These are phyloP conservation scores for Drosophila albomicans DNA, from an alignment of 1,140 invertebrate species.

Conservation along the genomic window DNA sequence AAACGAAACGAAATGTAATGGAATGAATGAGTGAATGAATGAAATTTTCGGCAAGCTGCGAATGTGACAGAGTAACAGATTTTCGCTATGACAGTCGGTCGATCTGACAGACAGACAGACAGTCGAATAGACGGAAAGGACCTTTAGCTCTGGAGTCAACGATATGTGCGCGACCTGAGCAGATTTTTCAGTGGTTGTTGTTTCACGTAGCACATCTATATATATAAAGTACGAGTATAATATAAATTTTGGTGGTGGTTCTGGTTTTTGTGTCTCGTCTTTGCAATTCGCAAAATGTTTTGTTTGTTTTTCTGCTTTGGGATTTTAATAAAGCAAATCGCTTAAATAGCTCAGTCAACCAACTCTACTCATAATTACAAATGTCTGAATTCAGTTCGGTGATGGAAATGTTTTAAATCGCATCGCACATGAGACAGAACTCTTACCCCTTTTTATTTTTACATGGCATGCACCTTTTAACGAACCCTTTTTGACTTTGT, in stretches of 20 bases:
- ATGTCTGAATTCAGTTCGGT: constrained; percentile 26
- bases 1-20: constrained; percentile 60
- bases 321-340: constrained; percentile 74
- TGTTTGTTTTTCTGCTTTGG: constrained; percentile 63
- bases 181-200: constrained; percentile 36
- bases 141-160: constrained; percentile 27
- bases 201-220: neutral
- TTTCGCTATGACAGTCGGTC: constrained; percentile 38
- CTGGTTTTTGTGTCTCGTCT: constrained; percentile 17
- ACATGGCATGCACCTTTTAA: constrained; percentile 36
- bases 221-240: no score
- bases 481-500: constrained; percentile 66
- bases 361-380: constrained; percentile 57
- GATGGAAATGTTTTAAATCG: constrained; percentile 49
- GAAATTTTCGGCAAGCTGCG: constrained; percentile 60
- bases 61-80: constrained; percentile 66
- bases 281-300: constrained; percentile 47
- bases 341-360: constrained; percentile 64
- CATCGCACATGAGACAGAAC: constrained; percentile 5
- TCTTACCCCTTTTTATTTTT: constrained; percentile 3
- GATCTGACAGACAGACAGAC: constrained; percentile 8
- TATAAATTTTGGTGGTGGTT: constrained; percentile 25
- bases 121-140: constrained; percentile 5
- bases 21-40: constrained; percentile 44
- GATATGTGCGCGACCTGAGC: constrained; percentile 48